Percentiles rank a stretch among this genome's conserved stretches.
These are phyloP conservation scores for Channa argus DNA, from an alignment of 2,113 vertebrate genomes.

Conservation along the genomic window DNA sequence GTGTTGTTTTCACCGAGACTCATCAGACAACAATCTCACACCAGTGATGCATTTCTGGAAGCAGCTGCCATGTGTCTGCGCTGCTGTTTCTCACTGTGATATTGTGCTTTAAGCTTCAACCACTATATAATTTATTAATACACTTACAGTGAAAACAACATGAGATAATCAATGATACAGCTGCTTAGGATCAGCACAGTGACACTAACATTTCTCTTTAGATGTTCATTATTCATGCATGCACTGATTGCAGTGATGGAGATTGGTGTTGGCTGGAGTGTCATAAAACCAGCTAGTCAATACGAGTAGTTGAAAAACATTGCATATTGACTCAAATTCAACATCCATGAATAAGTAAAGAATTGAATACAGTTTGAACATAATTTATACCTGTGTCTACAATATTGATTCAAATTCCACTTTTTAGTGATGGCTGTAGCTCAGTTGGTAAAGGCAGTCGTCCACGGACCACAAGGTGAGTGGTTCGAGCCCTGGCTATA, in stretches of 20 bases:
- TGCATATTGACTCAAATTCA: no score
- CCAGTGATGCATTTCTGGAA: background rate
- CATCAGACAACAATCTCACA: constrained; percentile 19
- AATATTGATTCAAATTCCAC: no score
- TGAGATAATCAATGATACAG: background rate
- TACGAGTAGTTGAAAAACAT: no score
- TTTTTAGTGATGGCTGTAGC: no score
- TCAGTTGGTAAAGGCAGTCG: no score
- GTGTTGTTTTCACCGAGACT: constrained; percentile 9
- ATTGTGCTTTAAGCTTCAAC: constrained; percentile 17
- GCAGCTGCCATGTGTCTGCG: background rate
- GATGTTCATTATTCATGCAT: background rate
- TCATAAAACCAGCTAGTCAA: no score
- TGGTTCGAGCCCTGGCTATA: no score
- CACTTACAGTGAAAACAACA: background rate
- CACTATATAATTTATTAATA: background rate
- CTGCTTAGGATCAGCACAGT: background rate
- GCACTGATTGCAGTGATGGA: background rate
- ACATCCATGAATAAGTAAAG: no score
- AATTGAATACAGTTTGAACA: no score
- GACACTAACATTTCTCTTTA: background rate
- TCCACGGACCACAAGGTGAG: no score
- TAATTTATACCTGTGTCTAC: no score
- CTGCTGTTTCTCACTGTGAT: background rate
- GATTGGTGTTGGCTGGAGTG: no score